phyloP scores from a whole-genome alignment of 2,797 vertebrate genomes.

The Myripristis murdjan region DNA sequence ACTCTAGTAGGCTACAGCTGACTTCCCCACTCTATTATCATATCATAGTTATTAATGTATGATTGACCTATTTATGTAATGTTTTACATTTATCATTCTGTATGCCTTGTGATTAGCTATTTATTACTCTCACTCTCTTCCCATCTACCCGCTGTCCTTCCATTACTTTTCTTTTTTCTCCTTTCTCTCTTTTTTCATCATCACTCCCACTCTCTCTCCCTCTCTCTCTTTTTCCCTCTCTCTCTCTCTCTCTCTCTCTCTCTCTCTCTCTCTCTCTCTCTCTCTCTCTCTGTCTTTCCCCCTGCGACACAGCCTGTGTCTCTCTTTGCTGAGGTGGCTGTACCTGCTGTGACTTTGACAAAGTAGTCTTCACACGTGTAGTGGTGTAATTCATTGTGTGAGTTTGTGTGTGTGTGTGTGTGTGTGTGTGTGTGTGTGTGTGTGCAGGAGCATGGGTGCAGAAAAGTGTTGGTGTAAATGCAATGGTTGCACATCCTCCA shows the following conservation, averaged over 20 bases:
- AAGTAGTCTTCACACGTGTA: constrained; percentile 77
- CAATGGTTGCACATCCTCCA: constrained; percentile 11
- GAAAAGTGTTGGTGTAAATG: constrained; percentile 19
- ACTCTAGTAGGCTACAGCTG: constrained; percentile 55
- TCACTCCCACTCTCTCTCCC: constrained; percentile 22
- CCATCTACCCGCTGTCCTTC: constrained; percentile 44
- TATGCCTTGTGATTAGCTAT: constrained; percentile 69
- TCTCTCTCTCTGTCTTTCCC: constrained; percentile 20
- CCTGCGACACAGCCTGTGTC: constrained; percentile 64
- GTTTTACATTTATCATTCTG: constrained; percentile 72
- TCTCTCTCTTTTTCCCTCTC: constrained; percentile 21
- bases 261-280: constrained; percentile 18
- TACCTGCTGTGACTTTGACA: constrained; percentile 89
- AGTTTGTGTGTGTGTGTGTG: constrained; percentile 30
- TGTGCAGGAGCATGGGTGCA: constrained; percentile 19
- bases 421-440: constrained; percentile 9
- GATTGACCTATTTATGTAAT: constrained; percentile 79
- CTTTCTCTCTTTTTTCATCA: constrained; percentile 32
- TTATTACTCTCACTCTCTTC: constrained; percentile 60
- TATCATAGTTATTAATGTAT: constrained; percentile 69
- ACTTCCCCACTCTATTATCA: constrained; percentile 69
- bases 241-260: neutral
- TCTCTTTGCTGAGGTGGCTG: constrained; percentile 87
- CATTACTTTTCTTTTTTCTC: constrained; percentile 45
- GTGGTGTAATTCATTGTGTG: constrained; percentile 59